Percentiles rank a stretch among this genome's conserved stretches.
Conservation (phyloP, 2,888 invertebrate species). For the Caenorhabditis panamensis region DNA sequence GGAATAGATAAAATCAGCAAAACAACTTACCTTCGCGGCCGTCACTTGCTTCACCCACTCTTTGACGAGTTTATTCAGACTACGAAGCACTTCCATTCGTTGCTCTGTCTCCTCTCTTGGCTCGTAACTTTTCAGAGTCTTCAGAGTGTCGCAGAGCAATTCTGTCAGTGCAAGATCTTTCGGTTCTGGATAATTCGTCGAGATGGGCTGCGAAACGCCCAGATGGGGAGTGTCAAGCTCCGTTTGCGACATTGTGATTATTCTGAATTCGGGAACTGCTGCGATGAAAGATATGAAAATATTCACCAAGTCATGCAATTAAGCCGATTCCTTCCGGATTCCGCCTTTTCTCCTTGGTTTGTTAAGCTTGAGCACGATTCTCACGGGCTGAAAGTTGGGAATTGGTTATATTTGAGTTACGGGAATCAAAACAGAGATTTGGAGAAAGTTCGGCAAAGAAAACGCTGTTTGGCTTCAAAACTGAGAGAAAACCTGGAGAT, state of each 20-base stretch:
- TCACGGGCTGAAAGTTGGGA: conserved; percentile 44
- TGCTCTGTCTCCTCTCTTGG: conserved; percentile 76
- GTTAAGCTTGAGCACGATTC: conserved; percentile 15
- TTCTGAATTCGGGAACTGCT: conserved; percentile 15
- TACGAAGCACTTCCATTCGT: conserved; percentile 84
- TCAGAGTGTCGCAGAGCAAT: conserved; percentile 64
- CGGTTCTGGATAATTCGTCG: conserved; percentile 68
- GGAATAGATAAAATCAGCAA: not conserved
- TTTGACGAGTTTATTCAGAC: conserved; percentile 92
- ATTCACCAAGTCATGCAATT: conserved; percentile 42
- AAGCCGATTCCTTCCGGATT: not conserved
- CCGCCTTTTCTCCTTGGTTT: not conserved
- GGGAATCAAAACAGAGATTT: not conserved
- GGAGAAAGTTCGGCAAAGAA: not conserved
- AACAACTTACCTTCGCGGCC: conserved; percentile 83
- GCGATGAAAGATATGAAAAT: not conserved
- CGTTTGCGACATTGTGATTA: conserved; percentile 32
- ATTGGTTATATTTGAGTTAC: no score
- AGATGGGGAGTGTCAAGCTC: conserved; percentile 64
- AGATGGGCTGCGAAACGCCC: conserved; percentile 80
- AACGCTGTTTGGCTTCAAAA: not conserved
- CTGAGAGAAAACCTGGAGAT: no score
- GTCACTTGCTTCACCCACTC: conserved; percentile 95
- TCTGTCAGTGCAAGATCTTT: conserved; percentile 70
- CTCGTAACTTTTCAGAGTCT: conserved; percentile 74